Percentiles rank a stretch among this genome's conserved stretches.
phyloP scores from a whole-genome alignment of 2,888 invertebrate genomes.

The Pyrocoelia pectoralis region DNA sequence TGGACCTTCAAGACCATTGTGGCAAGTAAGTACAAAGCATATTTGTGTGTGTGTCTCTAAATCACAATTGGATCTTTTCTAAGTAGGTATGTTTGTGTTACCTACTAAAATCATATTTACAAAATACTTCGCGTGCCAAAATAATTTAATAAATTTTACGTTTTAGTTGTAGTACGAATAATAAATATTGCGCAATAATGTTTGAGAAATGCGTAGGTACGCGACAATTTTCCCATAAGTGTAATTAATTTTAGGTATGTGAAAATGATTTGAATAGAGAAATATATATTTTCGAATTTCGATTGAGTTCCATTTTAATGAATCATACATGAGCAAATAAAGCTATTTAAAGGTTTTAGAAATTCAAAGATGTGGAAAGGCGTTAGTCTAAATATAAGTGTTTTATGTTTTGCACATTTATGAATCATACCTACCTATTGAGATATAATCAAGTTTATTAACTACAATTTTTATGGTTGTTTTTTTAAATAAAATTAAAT shows the following conservation, averaged over 20 bases:
- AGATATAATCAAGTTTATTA: too few species aligned
- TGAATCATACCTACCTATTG: too few species aligned
- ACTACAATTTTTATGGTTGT: too few species aligned
- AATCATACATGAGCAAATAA: neutral
- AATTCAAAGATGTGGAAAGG: too few species aligned
- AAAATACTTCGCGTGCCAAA: neutral
- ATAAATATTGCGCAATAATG: too few species aligned
- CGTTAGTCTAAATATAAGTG: too few species aligned
- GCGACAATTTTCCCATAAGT: too few species aligned
- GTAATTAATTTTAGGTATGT: neutral
- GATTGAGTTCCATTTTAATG: neutral
- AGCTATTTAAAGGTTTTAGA: neutral
- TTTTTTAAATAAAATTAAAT: neutral
- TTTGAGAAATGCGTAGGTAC: too few species aligned
- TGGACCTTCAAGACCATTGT: constrained; percentile 73
- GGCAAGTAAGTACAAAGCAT: constrained; percentile 67
- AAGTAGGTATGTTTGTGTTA: neutral
- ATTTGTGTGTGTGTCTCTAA: too few species aligned
- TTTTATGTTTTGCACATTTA: too few species aligned
- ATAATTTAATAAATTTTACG: neutral
- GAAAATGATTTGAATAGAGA: too few species aligned
- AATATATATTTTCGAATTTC: too few species aligned
- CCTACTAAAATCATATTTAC: neutral
- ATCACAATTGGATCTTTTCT: neutral
- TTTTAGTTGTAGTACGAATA: neutral